phyloP scores from a whole-genome alignment of 2,888 invertebrate genomes.

The Petrophora chlorosata region DNA sequence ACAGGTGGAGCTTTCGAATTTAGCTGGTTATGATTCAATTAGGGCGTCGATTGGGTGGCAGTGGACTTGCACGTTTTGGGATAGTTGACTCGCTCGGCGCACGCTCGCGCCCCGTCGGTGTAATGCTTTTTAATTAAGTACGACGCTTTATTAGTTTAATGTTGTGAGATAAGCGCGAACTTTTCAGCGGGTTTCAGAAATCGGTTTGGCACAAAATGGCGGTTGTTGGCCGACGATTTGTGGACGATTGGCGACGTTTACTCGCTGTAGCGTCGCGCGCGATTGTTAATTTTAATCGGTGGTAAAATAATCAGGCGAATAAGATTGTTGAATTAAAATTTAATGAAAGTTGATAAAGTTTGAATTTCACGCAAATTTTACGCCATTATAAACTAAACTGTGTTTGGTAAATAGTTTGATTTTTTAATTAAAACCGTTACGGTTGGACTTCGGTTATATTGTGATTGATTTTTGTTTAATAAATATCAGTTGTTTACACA shows the following conservation, averaged over 20 bases:
- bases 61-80: slow-evolving; percentile 64
- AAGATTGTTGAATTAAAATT: slow-evolving; percentile 61
- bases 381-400: slow-evolving; percentile 76
- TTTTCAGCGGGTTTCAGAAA: slow-evolving; percentile 60
- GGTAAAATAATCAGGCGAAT: slow-evolving; percentile 58
- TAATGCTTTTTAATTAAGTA: slow-evolving; percentile 80
- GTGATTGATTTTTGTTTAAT: slow-evolving; percentile 67
- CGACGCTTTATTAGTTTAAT: slow-evolving; percentile 83
- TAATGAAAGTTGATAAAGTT: slow-evolving; percentile 73
- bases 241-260: slow-evolving; percentile 15
- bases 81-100: slow-evolving; percentile 48
- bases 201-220: slow-evolving; percentile 55
- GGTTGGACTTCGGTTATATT: slow-evolving; percentile 44
- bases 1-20: slow-evolving; percentile 62
- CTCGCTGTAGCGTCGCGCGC: background rate
- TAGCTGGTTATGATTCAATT: slow-evolving; percentile 75
- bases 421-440: slow-evolving; percentile 77
- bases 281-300: slow-evolving; percentile 58
- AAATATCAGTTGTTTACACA: slow-evolving; percentile 4
- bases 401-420: slow-evolving; percentile 80
- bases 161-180: slow-evolving; percentile 64
- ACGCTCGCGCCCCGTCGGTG: slow-evolving; percentile 53
- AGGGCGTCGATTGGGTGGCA: slow-evolving; percentile 67
- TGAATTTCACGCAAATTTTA: slow-evolving; percentile 79
- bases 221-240: too few relatives aligned